Evolutionary conservation across 1,140 invertebrate species (phyloP).

Genomic region (Penaeus japonicus): DNA sequence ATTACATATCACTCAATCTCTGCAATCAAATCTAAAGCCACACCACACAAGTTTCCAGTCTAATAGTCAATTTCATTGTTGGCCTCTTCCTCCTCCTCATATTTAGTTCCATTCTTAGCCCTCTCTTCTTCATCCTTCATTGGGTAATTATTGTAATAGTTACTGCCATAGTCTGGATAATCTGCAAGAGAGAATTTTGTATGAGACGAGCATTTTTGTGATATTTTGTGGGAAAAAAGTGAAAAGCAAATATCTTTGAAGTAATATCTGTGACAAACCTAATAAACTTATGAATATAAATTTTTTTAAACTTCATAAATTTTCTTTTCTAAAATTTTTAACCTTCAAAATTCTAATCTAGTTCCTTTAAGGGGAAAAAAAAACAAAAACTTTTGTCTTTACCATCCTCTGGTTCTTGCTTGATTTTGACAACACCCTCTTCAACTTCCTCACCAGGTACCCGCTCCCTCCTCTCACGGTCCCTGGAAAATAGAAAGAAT

Average conservation of each 20-base stretch:
- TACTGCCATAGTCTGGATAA: constrained; percentile 54
- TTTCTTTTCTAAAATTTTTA: too few relatives aligned
- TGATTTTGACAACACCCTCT: constrained; percentile 58
- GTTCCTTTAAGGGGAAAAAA: background rate
- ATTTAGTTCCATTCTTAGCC: constrained; percentile 59
- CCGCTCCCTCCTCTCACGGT: constrained; percentile 50
- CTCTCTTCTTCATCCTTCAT: constrained; percentile 59
- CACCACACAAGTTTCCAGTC: background rate
- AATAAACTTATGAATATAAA: background rate
- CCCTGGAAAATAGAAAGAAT: constrained; percentile 19
- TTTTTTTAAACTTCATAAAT: too few relatives aligned
- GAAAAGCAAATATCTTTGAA: background rate
- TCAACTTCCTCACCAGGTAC: constrained; percentile 50
- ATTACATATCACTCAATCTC: too few relatives aligned
- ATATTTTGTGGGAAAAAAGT: too few relatives aligned
- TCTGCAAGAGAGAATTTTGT: constrained; percentile 23
- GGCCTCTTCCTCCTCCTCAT: constrained; percentile 55
- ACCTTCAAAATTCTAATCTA: background rate
- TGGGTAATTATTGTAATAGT: constrained; percentile 58
- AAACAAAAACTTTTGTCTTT: background rate
- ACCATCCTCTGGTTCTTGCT: constrained; percentile 60
- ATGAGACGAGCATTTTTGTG: background rate
- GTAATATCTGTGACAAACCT: background rate
- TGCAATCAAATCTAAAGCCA: too few relatives aligned
- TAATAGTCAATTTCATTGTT: constrained; percentile 59